These are phyloP conservation scores for Nemapogon koenigi DNA, from an alignment of 2,888 invertebrate species.

Conservation along the genomic window DNA sequence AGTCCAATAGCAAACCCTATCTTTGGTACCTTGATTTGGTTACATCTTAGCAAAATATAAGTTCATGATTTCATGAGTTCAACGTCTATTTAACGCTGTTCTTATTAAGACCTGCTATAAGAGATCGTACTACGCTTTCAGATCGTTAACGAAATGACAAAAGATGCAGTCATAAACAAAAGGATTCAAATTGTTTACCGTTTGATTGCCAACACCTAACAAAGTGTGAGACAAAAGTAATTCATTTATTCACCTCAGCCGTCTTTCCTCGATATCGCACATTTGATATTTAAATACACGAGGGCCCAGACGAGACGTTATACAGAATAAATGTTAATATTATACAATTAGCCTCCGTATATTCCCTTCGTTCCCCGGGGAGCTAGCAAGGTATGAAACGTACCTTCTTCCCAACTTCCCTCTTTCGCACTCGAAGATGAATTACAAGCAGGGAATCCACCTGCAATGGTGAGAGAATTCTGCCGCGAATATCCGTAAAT, in stretches of 20 bases:
- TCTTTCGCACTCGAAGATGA: constrained; percentile 16
- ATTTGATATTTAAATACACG: constrained; percentile 13
- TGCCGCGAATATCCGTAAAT: constrained; percentile 1
- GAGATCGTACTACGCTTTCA: too few species aligned
- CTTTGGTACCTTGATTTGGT: too few species aligned
- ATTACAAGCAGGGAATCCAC: constrained; percentile 7
- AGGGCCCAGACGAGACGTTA: constrained; percentile 18
- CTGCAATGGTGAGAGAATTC: constrained; percentile 1
- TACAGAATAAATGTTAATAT: constrained; percentile 26
- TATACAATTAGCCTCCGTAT: constrained; percentile 22
- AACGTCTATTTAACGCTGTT: too few species aligned
- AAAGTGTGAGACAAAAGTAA: constrained; percentile 7
- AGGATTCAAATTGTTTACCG: too few species aligned
- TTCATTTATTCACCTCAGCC: constrained; percentile 4
- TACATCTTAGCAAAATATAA: too few species aligned
- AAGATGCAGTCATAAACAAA: too few species aligned
- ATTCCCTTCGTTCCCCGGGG: constrained; percentile 18
- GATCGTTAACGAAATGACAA: too few species aligned
- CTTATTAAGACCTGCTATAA: too few species aligned
- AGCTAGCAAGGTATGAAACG: constrained; percentile 20
- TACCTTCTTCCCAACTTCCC: too few species aligned
- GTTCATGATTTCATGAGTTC: too few species aligned
- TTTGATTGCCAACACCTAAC: not conserved
- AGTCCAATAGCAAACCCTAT: too few species aligned
- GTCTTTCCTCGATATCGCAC: constrained; percentile 10